Base-by-base conservation (phyloP, 64 coral and sea anemone species). In the Porites lutea region DNA sequence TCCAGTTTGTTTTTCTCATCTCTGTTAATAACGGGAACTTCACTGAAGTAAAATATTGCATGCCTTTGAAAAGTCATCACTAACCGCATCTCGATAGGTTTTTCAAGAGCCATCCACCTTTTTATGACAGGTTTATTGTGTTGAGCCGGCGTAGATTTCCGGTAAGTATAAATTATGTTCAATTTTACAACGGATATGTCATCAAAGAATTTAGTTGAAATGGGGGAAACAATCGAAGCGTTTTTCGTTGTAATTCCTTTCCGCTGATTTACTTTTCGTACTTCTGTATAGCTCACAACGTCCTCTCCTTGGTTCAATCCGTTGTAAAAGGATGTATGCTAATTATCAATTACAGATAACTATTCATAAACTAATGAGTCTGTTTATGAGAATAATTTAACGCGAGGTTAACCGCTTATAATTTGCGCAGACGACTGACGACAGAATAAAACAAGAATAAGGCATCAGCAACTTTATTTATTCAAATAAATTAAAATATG, bases 401-500 rank as follows among this genome's bases (percentile, higher is more conserved):
- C 61, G 75, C 75, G 52, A 51, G 51, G 75, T 78, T 82, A 61
- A 65, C 71, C 27, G 60, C 48, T 15, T 27, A 63, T 45, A 61
- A 48, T 61, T 82, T 14, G 23, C 79, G 27, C 18, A 18, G 79
- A 65, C 27, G n/a, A 65, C 59, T 8, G 59, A 67, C 16, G 13
- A 22, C 43, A 52, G 51, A 13, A 13, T 51, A 68, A 15, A 18
- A 67, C 46, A 20, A 8, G 15, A 48, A 67, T 2, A 19, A 48
- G 48, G 48, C 47, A 68, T 67, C 15, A 84, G 45, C 43, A 64
- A 2, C 4, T 84, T 84, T 84, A 84, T 84, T 84, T 50, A 15
- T 84, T 68, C 61, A 68, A 37, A 68, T 84, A 84, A 84, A 68
- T 84, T 84, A 84, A 68, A 84, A 68, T 63, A 11, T 80, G 59